A percentile compares a stretch with the other conserved stretches of the same genome.
Evolutionary conservation across 2,797 vertebrate genomes (phyloP).

Genomic region (Eremophila alpestris): DNA sequence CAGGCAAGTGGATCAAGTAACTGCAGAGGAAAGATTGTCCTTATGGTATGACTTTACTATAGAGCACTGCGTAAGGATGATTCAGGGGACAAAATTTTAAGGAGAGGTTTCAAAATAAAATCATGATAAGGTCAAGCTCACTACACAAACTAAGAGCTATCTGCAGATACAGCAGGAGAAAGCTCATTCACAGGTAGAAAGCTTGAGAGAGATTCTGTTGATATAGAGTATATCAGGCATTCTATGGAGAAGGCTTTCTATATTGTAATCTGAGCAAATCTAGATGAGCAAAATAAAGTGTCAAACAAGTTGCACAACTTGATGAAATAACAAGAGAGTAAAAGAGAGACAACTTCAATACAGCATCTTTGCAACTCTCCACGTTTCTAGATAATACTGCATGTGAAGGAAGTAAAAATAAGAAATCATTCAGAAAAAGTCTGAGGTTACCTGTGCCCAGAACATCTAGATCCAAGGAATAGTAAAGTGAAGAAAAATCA

Average conservation of each 20-base stretch:
- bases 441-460: neutral
- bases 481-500: neutral
- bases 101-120: neutral
- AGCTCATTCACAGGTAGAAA: neutral
- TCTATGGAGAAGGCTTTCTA: neutral
- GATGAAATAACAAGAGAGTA: neutral
- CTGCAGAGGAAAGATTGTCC: neutral
- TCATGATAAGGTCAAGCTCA: neutral
- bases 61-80: neutral
- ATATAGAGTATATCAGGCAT: neutral
- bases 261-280: neutral
- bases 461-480: fast-evolving
- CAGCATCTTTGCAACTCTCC: neutral
- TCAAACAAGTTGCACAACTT: neutral
- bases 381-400: neutral
- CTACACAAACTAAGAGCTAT: neutral
- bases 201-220: neutral
- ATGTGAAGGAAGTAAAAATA: neutral
- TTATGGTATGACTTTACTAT: neutral
- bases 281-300: neutral
- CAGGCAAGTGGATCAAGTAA: neutral
- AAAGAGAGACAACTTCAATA: neutral
- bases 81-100: neutral
- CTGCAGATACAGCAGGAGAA: neutral
- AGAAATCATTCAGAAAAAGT: neutral